Evolutionary conservation across 2,888 invertebrate species (phyloP).

Genomic region (Pandemis heparana): DNA sequence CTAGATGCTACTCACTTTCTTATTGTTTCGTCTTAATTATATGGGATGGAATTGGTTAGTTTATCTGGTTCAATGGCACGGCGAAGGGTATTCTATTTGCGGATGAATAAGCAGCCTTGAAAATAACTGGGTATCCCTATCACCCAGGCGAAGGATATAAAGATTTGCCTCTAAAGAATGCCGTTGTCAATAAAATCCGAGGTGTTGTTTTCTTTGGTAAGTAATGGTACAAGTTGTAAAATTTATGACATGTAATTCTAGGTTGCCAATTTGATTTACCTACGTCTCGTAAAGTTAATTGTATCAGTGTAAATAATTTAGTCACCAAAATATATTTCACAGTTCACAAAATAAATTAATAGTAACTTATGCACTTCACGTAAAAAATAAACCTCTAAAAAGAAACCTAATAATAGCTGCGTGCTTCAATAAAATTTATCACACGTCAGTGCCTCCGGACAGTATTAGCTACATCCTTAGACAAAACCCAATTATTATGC

Average conservation of each 20-base stretch:
- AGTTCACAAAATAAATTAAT: background rate
- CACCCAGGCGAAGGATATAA: background rate
- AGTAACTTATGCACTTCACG: too few relatives aligned
- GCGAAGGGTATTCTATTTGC: slow-evolving; percentile 11
- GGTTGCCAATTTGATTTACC: slow-evolving; percentile 38
- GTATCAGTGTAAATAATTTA: background rate
- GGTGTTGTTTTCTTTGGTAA: background rate
- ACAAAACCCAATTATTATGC: slow-evolving; percentile 34
- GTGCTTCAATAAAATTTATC: slow-evolving; percentile 14
- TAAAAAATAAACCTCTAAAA: background rate
- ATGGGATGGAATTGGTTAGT: slow-evolving; percentile 55
- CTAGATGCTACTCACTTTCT: slow-evolving; percentile 70
- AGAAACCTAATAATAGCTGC: background rate
- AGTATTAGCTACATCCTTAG: slow-evolving; percentile 17
- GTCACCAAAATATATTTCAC: background rate
- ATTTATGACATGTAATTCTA: slow-evolving; percentile 52
- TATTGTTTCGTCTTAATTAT: slow-evolving; percentile 81
- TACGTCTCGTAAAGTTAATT: background rate
- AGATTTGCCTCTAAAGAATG: background rate
- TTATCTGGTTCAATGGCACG: slow-evolving; percentile 69
- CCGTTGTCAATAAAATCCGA: background rate
- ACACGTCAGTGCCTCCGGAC: slow-evolving; percentile 25
- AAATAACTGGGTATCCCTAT: background rate
- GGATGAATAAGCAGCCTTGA: slow-evolving; percentile 7
- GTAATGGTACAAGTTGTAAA: slow-evolving; percentile 42